Evolutionary conservation across 2,888 invertebrate species (phyloP), one percentile per base, ranked within the genome.

Genomic region (Amorpha juglandis): DNA sequence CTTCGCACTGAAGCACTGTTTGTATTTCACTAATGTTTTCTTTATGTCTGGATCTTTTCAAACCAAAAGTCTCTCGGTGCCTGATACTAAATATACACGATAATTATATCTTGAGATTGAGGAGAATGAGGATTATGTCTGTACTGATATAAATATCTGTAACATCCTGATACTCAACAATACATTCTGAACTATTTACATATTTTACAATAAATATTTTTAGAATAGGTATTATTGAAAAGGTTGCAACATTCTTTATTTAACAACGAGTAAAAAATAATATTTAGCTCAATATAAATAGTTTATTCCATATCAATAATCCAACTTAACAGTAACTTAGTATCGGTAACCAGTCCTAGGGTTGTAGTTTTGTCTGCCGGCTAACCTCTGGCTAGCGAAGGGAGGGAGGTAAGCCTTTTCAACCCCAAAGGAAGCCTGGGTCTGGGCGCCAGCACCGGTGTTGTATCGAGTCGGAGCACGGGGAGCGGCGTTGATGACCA

Each of bases 281-380:
- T 38, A 38, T 55, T 16, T 16, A 58, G 11, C 14, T 55, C 16
- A 16, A 12, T 3, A 58, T 58, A 42, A 58, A 58, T 58, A 58
- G 0, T 58, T 58, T 58, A 58, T 42, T 58, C 16, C 6, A 6
- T 19, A 38, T 16, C 19, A 16, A 21, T 42, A 42, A 42, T 19
- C 42, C 33, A 50, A 42, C 35, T 55, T 38, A 42, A 4, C 19
- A 1, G 19, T 58, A 19, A 73, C 74, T 81, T 80, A 80, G 70
- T 93, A 93, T 72, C 87, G 78, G 67, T 92, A 93, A 2, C 92
- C 93, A 42, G 83, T 80, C 70, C 80, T 67, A 0, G 88, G 76
- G 51, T 90, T 88, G 67, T 78, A 92, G 35, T 74, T 81, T 71
- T 88, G 90, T 3, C 75, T 74, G 72, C 86, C 87, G 69, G 86